These are phyloP conservation scores for Bombus haemorrhoidalis DNA, from an alignment of 1,140 invertebrate genomes.

Conservation along the genomic window DNA sequence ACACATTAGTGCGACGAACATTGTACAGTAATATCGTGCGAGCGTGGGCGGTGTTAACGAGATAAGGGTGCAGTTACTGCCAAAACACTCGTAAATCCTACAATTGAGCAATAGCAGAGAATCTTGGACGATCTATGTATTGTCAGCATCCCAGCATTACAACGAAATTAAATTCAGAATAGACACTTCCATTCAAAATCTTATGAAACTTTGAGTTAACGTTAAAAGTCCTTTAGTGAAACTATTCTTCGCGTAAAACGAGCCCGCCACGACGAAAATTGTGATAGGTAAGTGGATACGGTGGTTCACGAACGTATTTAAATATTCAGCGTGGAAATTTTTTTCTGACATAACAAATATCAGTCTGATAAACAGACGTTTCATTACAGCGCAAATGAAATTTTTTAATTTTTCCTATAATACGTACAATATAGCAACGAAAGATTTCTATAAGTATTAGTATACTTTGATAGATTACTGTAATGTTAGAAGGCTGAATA, in stretches of 20 bases:
- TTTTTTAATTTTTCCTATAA: too few species aligned
- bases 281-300: neutral
- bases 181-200: neutral
- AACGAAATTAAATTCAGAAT: neutral
- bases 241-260: neutral
- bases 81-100: constrained; percentile 4
- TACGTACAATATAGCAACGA: neutral
- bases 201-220: neutral
- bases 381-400: too few species aligned
- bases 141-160: neutral
- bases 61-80: constrained; percentile 24
- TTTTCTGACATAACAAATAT: too few species aligned
- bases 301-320: neutral
- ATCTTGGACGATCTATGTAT: neutral
- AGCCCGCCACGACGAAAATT: too few species aligned
- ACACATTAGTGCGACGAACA: neutral
- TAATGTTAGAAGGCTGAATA: neutral
- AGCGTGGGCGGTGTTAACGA: constrained; percentile 24
- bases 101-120: constrained; percentile 15
- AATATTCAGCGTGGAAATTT: too few species aligned
- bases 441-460: neutral
- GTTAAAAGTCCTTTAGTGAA: neutral
- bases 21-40: neutral
- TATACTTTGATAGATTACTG: neutral
- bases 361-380: too few species aligned